These are phyloP conservation scores for Varanus komodoensis DNA, from an alignment of 2,113 vertebrate genomes.

Conservation along the genomic window DNA sequence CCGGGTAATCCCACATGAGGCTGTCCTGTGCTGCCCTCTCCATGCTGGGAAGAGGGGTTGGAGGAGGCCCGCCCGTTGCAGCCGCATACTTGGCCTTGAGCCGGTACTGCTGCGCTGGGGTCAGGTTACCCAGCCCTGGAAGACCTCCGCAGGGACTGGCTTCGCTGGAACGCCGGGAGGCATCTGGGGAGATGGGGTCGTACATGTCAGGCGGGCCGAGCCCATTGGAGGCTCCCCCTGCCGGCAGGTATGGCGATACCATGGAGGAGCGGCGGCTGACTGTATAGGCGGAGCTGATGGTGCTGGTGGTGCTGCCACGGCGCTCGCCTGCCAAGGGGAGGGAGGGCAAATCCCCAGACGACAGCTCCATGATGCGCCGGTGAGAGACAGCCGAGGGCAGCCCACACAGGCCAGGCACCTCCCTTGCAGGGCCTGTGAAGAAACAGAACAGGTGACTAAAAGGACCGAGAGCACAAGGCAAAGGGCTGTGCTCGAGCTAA, in stretches of 20 bases:
- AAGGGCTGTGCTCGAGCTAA: not conserved
- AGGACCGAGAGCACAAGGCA: not conserved
- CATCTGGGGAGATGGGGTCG: slow-evolving; percentile 80
- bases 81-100: slow-evolving; percentile 93
- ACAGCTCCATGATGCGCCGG: slow-evolving; percentile 83
- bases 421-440: slow-evolving; percentile 68
- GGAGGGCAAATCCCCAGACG: slow-evolving; percentile 73
- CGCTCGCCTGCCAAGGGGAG: slow-evolving; percentile 76
- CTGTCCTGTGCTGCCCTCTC: slow-evolving; percentile 70
- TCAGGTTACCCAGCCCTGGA: slow-evolving; percentile 85
- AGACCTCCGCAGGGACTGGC: slow-evolving; percentile 72
- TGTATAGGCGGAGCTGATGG: slow-evolving; percentile 92
- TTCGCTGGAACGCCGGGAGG: slow-evolving; percentile 73
- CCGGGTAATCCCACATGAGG: slow-evolving; percentile 74
- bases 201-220: slow-evolving; percentile 66
- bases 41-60: slow-evolving; percentile 84
- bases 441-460: not conserved
- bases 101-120: slow-evolving; percentile 90
- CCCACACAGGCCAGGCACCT: slow-evolving; percentile 78
- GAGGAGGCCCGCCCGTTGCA: slow-evolving; percentile 88
- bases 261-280: slow-evolving; percentile 93
- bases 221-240: slow-evolving; percentile 58
- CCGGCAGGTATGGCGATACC: slow-evolving; percentile 86
- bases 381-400: slow-evolving; percentile 77
- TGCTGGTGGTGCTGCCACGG: slow-evolving; percentile 92